phyloP scores from a whole-genome alignment of 1,140 invertebrate genomes.

The Neodiprion fabricii region DNA sequence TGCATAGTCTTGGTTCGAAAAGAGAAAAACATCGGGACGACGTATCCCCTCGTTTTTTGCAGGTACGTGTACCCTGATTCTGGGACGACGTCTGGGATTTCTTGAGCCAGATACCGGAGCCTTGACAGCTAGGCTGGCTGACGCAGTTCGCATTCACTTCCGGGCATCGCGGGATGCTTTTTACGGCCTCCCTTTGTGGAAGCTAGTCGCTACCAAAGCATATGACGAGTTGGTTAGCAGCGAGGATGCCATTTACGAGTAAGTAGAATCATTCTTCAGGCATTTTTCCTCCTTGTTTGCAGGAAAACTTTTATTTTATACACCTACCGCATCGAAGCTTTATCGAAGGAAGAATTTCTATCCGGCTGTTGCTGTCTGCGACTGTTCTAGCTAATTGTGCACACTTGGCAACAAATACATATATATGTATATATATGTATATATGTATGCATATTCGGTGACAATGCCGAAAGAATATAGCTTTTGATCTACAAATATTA shows the following conservation, averaged over 20 bases:
- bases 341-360: no score
- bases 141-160: conserved; percentile 77
- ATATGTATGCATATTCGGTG: no score
- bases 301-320: no score
- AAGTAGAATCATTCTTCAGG: conserved; percentile 34
- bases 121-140: conserved; percentile 63
- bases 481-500: no score
- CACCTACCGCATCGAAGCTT: no score
- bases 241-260: conserved; percentile 82
- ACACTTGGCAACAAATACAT: no score
- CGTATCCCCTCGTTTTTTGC: background rate
- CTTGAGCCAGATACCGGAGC: conserved; percentile 66
- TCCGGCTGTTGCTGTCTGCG: no score
- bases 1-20: no score
- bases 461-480: no score
- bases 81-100: conserved; percentile 81
- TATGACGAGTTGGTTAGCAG: conserved; percentile 75
- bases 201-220: conserved; percentile 74
- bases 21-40: background rate
- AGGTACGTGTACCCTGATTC: conserved; percentile 78
- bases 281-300: conserved; percentile 14
- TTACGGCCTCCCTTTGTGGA: conserved; percentile 85
- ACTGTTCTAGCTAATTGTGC: no score
- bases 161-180: conserved; percentile 78
- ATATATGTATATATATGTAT: no score